Base-by-base conservation (phyloP, 2,888 invertebrate genomes). In the Cosmia trapezina region DNA sequence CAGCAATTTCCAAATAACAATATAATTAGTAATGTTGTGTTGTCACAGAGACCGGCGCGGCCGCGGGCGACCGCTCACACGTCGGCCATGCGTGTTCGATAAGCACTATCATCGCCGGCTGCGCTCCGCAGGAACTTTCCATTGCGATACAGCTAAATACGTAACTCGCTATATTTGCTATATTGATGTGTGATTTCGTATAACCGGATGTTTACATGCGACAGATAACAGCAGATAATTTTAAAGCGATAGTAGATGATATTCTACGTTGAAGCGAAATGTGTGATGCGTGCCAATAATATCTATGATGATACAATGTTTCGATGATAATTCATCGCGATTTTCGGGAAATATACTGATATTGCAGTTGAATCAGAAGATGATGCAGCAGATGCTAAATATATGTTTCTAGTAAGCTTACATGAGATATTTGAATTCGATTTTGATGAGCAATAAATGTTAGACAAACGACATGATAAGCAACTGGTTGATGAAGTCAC, bases 111-210 rank as follows among this genome's bases (percentile, higher is more conserved):
- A 89, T 80, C 78, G 86, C 84, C 82, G 85, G 84, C 85, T 85
- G 83, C 85, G 87, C 77, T 84, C 81, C 87, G 64, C 78, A 83
- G 92, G 86, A 92, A 92, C 90, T 92, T 92, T 92, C 92, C 92
- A 92, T 84, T 86, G 85, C 86, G 87, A 87, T 91, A 90, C 86
- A 83, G 80, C 86, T 83, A 76, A 84, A 80, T 86, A 86, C 79
- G 73, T 85, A 81, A 82, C 70, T 73, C 65, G 75, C 73, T 76
- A 77, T 82, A 81, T 85, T 86, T 86, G 78, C 78, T 78, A 81
- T 79, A 89, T 86, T 73, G 81, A 81, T 79, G 81, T 86, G 81
- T 84, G 84, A 86, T 87, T 87, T 88, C 80, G 85, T 84, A 84
- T 81, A 88, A 81, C 86, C 89, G 91, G 91, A 90, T 91, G 89